Evolutionary conservation across 2,113 vertebrate genomes (phyloP), one percentile per base, ranked within the genome.

Genomic region (Rhizomys pruinosus): DNA sequence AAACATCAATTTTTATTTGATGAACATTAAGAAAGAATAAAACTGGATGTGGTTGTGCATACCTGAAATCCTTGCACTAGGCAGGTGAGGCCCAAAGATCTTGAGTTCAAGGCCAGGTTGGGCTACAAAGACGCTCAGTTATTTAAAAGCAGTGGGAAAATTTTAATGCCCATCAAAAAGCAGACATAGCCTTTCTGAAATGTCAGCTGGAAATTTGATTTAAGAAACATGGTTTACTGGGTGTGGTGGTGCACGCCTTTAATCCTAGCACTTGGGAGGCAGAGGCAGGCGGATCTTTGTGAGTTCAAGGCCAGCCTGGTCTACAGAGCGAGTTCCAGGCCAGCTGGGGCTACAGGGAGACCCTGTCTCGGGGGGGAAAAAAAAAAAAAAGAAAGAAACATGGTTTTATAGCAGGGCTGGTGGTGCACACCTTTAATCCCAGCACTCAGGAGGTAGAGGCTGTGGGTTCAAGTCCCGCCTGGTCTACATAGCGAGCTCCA

Each of bases 21-120:
- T 39, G 74, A 27, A 91, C 93, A 85, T 73, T 85, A 66, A 88
- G 29, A 55, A 92, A 69, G 27, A 44, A 77, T 68, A 16, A 16
- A 47, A 17, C 59, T 42, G 9, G 17, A 5, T 22, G 4, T 88
- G 19, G 32, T 76, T 13, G 27, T 32, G 37, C 22, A 52, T 6
- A 29, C 32, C 59, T 89, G 23, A 61, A 52, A 8, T 37, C 42
- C 37, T 5, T 7, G 1, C 20, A 16, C 2, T 23, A 34, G 61
- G 42, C 25, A 19, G 13, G 22, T 29, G 59, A 89, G 15, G 9
- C 85, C 32, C 3, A 25, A 52, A 13, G 34, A n/a, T 76, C 20
- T 42, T 42, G 5, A 87, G 19, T 61, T 73, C 16, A 61, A 73
- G 39, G 13, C 39, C 37, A 87, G 25, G 12, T 19, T 2, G 55